phyloP scores from a whole-genome alignment of 2,888 invertebrate species.

The Xestia xanthographa region DNA sequence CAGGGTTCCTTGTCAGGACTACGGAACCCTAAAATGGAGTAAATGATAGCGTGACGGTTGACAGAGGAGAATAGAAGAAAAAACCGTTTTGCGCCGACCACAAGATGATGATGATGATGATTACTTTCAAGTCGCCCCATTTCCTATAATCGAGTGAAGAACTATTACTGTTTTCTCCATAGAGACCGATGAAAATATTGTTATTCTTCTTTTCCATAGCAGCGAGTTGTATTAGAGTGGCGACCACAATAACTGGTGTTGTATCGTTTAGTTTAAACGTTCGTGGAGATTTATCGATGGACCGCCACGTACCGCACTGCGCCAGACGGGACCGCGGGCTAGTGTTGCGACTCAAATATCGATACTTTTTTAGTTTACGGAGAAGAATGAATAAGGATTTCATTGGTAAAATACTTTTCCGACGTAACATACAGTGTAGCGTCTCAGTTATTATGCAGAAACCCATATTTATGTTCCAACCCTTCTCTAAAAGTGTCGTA shows the following conservation, averaged over 20 bases:
- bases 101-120: no score
- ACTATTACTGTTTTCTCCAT: not conserved
- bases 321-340: conserved; percentile 66
- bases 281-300: conserved; percentile 76
- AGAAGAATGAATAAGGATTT: conserved; percentile 10
- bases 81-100: no score
- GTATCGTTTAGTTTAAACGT: conserved; percentile 65
- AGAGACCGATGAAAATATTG: not conserved
- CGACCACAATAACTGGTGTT: conserved; percentile 54
- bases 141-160: not conserved
- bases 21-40: no score
- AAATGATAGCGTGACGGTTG: no score
- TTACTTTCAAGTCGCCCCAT: not conserved
- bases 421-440: not conserved
- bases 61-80: no score
- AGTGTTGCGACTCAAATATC: conserved; percentile 56
- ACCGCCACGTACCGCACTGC: conserved; percentile 79
- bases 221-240: conserved; percentile 35
- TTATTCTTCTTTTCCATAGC: not conserved
- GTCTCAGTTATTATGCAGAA: conserved; percentile 32
- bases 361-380: conserved; percentile 9
- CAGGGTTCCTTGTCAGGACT: no score
- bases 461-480: conserved; percentile 38
- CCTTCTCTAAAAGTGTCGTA: conserved; percentile 40
- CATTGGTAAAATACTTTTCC: conserved; percentile 21